Base-by-base conservation (phyloP, 2,113 vertebrate species). In the Lampris megalopsis region DNA sequence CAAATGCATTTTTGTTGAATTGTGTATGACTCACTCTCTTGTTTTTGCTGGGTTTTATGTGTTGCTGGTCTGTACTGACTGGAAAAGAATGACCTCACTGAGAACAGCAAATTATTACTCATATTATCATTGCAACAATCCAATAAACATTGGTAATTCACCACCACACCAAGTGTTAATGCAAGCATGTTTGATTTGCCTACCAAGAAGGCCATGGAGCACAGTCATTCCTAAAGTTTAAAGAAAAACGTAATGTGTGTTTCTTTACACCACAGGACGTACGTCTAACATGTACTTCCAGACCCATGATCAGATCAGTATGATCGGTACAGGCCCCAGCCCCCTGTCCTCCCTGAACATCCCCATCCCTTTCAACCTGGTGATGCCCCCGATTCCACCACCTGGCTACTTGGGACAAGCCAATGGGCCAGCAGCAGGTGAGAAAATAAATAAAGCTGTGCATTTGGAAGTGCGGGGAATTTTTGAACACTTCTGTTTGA, bases 211-310 rank as follows among this genome's bases (percentile, higher is more conserved):
- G 24, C 24, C 24, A 24, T 24, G 24, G 24, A 24, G 24, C 24
- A 24, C 24, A 24, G 24, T 24, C 24, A 24, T 24, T 24, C 24
- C 24, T 24, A 24, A 24, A 24, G 24, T 24, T 24, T 24, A 24
- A 24, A 24, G 24, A 24, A 5, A 45, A 45, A 45, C 7, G 4
- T 45, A 45, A 45, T 7, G 4, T 45, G 3, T 63, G 2, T 49
- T n/a, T 61, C 6, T 80, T 45, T 77, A 13, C 42, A 0, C 49
- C 41, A 45, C 91, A 97, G 97, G 96, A 0, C 97, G 96, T 45
- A 95, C 97, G 0, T 96, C 97, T 3, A 98, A 94, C 89, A 96
- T 98, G 96, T 98, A 98, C 89, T 98, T 98, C 92, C 97, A 98
- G 65, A 98, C 97, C 9, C 97, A 98, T 0, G 97, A 98, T 91